A percentile compares a stretch with the other conserved stretches of the same genome.
These are phyloP conservation scores for Automeris io DNA, from an alignment of 2,888 invertebrate species.

Conservation along the genomic window DNA sequence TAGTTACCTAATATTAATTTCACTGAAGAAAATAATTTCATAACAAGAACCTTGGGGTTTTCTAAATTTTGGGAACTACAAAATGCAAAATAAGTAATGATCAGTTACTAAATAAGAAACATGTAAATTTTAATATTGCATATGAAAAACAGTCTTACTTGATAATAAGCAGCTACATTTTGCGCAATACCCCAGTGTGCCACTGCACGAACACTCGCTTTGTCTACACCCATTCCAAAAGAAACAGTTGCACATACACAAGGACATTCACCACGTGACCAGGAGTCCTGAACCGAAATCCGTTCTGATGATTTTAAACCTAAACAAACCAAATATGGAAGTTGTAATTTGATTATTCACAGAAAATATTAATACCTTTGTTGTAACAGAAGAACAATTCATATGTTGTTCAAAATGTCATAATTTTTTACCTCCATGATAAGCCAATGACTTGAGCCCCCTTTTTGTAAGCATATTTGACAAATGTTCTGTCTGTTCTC, in stretches of 20 bases:
- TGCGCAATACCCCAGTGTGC: slow-evolving; percentile 98
- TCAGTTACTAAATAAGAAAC: too few relatives aligned
- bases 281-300: slow-evolving; percentile 89
- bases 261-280: slow-evolving; percentile 92
- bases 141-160: too few relatives aligned
- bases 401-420: too few relatives aligned
- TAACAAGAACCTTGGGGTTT: too few relatives aligned
- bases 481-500: slow-evolving; percentile 92
- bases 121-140: neutral
- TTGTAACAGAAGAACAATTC: neutral
- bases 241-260: slow-evolving; percentile 98
- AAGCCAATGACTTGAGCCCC: slow-evolving; percentile 87
- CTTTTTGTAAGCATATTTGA: slow-evolving; percentile 84
- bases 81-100: too few relatives aligned
- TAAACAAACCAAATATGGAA: too few relatives aligned
- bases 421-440: slow-evolving; percentile 94
- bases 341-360: slow-evolving; percentile 1
- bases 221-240: slow-evolving; percentile 99
- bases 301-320: slow-evolving; percentile 85
- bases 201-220: slow-evolving; percentile 95
- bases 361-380: slow-evolving; percentile 4
- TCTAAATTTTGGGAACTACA: too few relatives aligned
- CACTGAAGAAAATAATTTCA: too few relatives aligned
- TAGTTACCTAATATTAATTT: too few relatives aligned
- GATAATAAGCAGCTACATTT: slow-evolving; percentile 96